Percentiles rank a stretch among this genome's conserved stretches.
These are phyloP conservation scores for Heliornis fulica DNA, from an alignment of 2,113 vertebrate species.

Conservation along the genomic window DNA sequence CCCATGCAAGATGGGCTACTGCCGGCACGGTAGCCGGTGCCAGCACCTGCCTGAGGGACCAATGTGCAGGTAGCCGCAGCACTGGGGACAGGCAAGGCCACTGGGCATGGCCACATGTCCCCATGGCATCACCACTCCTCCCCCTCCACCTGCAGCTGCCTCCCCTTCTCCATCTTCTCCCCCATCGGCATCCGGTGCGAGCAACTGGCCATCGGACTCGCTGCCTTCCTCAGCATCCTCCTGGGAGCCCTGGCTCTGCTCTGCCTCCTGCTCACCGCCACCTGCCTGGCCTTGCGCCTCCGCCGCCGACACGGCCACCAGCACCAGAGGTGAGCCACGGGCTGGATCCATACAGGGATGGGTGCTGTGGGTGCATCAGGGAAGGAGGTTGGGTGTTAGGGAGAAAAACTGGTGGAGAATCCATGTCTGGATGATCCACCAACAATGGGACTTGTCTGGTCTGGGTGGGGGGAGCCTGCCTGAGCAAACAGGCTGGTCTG, in stretches of 20 bases:
- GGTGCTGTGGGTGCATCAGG: not conserved
- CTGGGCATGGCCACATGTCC: fast-evolving
- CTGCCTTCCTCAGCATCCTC: conserved; percentile 63
- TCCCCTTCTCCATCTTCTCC: conserved; percentile 41
- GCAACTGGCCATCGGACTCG: conserved; percentile 40
- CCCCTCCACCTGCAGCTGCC: not conserved
- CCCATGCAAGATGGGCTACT: conserved; percentile 53
- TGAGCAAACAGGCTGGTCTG: not conserved
- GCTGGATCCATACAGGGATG: fast-evolving
- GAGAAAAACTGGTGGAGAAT: not conserved
- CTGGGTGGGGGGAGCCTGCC: not conserved
- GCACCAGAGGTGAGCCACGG: not conserved
- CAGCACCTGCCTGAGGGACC: conserved; percentile 42
- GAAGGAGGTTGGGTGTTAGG: not conserved
- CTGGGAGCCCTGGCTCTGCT: conserved; percentile 64
- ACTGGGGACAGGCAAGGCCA: fast-evolving
- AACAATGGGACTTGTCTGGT: not conserved
- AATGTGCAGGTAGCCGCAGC: not conserved
- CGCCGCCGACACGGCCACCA: not conserved
- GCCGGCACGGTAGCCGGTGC: not conserved
- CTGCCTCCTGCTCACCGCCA: not conserved
- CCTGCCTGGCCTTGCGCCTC: not conserved
- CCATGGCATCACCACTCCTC: fast-evolving
- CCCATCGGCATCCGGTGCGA: conserved; percentile 24
- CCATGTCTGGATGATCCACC: not conserved